These are phyloP conservation scores for Cistogaster globosa DNA, from an alignment of 2,888 invertebrate species.

Conservation along the genomic window DNA sequence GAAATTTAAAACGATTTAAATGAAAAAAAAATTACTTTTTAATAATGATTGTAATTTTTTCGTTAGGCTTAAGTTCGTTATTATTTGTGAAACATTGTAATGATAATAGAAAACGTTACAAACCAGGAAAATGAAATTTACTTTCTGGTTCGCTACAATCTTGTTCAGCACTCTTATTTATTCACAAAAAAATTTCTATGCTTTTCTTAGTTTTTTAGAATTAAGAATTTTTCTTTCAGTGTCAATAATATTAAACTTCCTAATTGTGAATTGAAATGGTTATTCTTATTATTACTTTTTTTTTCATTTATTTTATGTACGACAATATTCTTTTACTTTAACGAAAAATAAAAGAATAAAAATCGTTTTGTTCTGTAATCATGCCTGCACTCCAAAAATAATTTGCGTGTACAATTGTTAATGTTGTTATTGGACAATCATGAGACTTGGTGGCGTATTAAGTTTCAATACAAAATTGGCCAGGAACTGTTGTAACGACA, in stretches of 20 bases:
- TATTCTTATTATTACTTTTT: not conserved
- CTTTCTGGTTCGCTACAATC: too few relatives aligned
- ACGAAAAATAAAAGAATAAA: slow-evolving; percentile 33
- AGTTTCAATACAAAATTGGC: slow-evolving; percentile 59
- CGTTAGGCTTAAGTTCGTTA: too few relatives aligned
- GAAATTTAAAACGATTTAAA: too few relatives aligned
- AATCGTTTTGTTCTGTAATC: slow-evolving; percentile 61
- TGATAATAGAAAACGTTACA: too few relatives aligned
- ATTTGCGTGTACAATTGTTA: slow-evolving; percentile 68
- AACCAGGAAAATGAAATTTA: too few relatives aligned
- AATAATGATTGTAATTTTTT: too few relatives aligned
- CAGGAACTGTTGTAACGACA: slow-evolving; percentile 36
- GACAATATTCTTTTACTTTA: slow-evolving; percentile 29
- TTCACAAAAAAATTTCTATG: not conserved
- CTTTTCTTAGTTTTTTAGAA: not conserved
- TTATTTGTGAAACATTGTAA: too few relatives aligned
- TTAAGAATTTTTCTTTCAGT: slow-evolving; percentile 26
- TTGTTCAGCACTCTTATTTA: too few relatives aligned
- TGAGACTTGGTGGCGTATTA: slow-evolving; percentile 68
- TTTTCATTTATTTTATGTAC: slow-evolving; percentile 9
- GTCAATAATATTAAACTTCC: slow-evolving; percentile 14
- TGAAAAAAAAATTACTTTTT: too few relatives aligned
- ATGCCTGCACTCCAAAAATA: slow-evolving; percentile 63
- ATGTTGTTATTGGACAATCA: slow-evolving; percentile 68
- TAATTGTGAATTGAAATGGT: slow-evolving; percentile 56